phyloP scores from a whole-genome alignment of 2,113 vertebrate genomes.

The Symphodus melops region DNA sequence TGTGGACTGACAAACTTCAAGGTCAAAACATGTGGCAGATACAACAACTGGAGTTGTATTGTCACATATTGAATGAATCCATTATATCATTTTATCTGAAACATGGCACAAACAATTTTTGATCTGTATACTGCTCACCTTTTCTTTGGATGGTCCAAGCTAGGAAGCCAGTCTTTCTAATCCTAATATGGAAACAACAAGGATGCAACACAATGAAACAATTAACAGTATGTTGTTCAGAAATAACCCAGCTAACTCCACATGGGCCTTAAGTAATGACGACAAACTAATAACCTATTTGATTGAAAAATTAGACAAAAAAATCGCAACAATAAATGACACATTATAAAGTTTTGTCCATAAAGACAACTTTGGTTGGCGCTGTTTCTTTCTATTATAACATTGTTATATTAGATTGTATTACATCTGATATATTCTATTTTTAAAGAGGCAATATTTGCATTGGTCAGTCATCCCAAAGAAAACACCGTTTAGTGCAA shows the following conservation, averaged over 20 bases:
- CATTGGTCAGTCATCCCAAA: too few species aligned
- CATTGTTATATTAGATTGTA: too few species aligned
- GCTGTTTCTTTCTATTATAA: too few species aligned
- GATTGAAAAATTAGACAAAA: too few species aligned
- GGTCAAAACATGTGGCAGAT: constrained; percentile 49
- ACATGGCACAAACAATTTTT: constrained; percentile 13
- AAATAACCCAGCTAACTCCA: not conserved
- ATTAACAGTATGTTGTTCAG: not conserved
- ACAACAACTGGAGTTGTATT: not conserved
- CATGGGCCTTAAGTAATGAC: not conserved
- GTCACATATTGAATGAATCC: constrained; percentile 5
- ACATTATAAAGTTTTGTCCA: too few species aligned
- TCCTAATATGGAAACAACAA: not conserved
- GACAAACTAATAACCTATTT: not conserved
- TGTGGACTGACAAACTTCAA: constrained; percentile 59
- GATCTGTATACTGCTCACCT: not conserved
- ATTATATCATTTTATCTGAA: constrained; percentile 22
- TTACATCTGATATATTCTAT: too few species aligned
- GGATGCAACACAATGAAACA: not conserved
- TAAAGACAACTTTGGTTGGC: too few species aligned
- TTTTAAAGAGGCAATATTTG: too few species aligned
- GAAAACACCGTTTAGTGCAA: too few species aligned
- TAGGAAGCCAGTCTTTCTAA: not conserved
- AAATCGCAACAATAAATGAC: too few species aligned
- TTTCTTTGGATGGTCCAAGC: not conserved